Evolutionary conservation across 1,140 invertebrate species (phyloP).

Genomic region (Drosophila albomicans): DNA sequence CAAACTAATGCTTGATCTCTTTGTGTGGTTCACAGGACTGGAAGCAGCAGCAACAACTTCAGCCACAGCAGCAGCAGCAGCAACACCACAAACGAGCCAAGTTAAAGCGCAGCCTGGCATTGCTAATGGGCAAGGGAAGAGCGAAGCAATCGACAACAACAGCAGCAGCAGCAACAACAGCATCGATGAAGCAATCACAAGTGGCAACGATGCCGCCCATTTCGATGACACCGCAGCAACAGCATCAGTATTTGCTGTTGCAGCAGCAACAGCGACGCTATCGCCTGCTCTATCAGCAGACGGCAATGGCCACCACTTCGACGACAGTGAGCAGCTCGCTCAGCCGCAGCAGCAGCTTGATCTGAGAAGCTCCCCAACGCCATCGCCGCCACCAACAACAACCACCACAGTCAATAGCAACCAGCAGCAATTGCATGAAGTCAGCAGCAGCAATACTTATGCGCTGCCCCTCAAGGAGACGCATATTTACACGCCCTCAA

Average conservation of each 20-base stretch:
- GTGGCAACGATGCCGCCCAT: constrained; percentile 9
- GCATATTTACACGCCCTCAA: constrained; percentile 83
- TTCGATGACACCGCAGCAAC: constrained; percentile 67
- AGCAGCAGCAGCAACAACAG: constrained; percentile 6
- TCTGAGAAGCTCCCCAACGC: constrained; percentile 48
- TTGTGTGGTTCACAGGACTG: constrained; percentile 54
- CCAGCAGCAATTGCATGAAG: constrained; percentile 41
- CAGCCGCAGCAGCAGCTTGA: constrained; percentile 68
- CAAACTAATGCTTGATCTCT: not conserved
- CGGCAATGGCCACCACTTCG: constrained; percentile 65
- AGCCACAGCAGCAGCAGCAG: constrained; percentile 7
- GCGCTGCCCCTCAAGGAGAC: constrained; percentile 81
- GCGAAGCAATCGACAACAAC: constrained; percentile 22
- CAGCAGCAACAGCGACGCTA: constrained; percentile 72
- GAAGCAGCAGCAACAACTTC: constrained; percentile 40
- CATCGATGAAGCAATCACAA: constrained; percentile 5
- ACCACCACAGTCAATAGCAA: constrained; percentile 5
- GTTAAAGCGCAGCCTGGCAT: constrained; percentile 70
- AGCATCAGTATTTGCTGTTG: constrained; percentile 67
- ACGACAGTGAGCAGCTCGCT: constrained; percentile 66
- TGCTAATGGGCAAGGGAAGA: constrained; percentile 67
- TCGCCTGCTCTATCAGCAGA: constrained; percentile 76
- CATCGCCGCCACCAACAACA: constrained; percentile 15
- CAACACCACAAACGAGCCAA: constrained; percentile 63
- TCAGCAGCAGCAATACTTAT: constrained; percentile 50